Conservation (phyloP, 2,888 invertebrate genomes). For the Prosapia bicincta region DNA sequence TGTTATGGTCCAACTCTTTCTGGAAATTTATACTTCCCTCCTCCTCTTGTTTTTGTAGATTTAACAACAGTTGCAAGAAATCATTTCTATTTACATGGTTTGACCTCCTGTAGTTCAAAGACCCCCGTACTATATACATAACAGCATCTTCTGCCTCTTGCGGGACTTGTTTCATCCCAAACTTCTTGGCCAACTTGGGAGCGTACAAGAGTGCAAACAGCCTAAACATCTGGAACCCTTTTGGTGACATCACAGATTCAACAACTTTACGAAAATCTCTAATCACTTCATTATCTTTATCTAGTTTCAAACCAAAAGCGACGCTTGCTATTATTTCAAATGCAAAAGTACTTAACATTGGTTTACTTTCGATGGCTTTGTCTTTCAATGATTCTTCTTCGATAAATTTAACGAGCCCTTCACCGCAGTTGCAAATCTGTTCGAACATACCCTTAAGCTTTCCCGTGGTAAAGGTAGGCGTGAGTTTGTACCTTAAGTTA, state of each 20-base stretch:
- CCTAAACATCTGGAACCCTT: background rate
- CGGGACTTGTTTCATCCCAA: slow-evolving; percentile 7
- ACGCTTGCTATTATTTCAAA: slow-evolving; percentile 32
- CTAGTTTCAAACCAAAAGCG: slow-evolving; percentile 29
- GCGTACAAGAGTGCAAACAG: background rate
- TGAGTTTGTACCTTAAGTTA: slow-evolving; percentile 44
- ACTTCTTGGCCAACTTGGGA: slow-evolving; percentile 6
- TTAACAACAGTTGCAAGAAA: slow-evolving; percentile 32
- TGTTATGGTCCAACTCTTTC: background rate
- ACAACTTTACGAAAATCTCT: background rate
- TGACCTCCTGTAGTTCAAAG: slow-evolving; percentile 29
- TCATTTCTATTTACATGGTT: slow-evolving; percentile 33
- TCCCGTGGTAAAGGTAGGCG: slow-evolving; percentile 47
- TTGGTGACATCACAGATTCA: slow-evolving; percentile 5
- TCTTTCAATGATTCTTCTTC: slow-evolving; percentile 21
- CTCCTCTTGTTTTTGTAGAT: slow-evolving; percentile 1
- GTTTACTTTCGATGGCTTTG: slow-evolving; percentile 2
- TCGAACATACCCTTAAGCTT: slow-evolving; percentile 46
- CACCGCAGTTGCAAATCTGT: slow-evolving; percentile 40
- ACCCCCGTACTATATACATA: slow-evolving; percentile 24
- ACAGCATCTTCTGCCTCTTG: slow-evolving; percentile 25
- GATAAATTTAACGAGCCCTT: slow-evolving; percentile 36
- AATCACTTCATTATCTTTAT: background rate
- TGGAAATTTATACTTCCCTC: slow-evolving; percentile 6
- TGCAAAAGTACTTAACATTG: slow-evolving; percentile 24